Conservation (phyloP, 2,113 vertebrate genomes). For the Vidua macroura region DNA sequence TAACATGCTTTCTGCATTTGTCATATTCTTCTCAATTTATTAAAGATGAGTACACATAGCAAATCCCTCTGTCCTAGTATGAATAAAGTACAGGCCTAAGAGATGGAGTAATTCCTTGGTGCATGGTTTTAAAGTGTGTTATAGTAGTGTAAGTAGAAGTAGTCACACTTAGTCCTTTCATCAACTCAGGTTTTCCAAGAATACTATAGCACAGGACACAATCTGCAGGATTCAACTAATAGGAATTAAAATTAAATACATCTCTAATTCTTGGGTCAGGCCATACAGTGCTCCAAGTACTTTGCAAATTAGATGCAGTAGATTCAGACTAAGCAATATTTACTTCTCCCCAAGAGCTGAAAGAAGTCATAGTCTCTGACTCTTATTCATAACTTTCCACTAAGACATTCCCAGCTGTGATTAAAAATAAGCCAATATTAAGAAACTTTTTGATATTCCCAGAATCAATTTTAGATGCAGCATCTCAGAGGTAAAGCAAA, state of each 20-base stretch:
- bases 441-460: slow-evolving; percentile 26
- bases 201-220: not conserved
- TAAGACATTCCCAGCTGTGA: slow-evolving; percentile 35
- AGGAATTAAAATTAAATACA: slow-evolving; percentile 23
- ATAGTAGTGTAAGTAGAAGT: not conserved
- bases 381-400: slow-evolving; percentile 27
- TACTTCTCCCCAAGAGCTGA: slow-evolving; percentile 21
- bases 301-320: not conserved
- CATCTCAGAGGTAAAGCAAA: slow-evolving; percentile 18
- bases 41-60: slow-evolving; percentile 18
- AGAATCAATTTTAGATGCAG: slow-evolving; percentile 25
- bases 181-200: not conserved
- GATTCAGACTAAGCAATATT: slow-evolving; percentile 7
- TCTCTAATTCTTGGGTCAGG: not conserved
- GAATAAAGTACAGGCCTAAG: not conserved
- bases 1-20: slow-evolving; percentile 43
- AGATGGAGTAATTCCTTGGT: not conserved
- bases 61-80: not conserved
- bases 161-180: not conserved
- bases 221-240: not conserved
- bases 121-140: not conserved
- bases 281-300: not conserved
- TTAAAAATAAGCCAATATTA: slow-evolving; percentile 44
- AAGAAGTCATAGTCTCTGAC: slow-evolving; percentile 36
- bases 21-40: slow-evolving; percentile 29